phyloP scores from a whole-genome alignment of 2,888 invertebrate species.

The Odontocerum albicorne region DNA sequence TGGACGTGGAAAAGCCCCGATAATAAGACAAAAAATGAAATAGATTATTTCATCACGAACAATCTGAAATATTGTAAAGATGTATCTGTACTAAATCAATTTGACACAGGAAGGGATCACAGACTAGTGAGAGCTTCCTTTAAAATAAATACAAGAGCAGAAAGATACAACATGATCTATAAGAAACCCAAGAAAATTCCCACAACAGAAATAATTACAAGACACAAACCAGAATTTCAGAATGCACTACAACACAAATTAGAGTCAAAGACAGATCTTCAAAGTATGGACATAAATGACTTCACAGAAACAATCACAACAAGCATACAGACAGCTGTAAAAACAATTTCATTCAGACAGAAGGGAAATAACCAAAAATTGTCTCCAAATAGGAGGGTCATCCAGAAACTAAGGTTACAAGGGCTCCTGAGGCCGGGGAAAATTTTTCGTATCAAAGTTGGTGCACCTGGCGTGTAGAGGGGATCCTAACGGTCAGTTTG shows the following conservation, averaged over 20 bases:
- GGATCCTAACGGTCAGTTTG: no score
- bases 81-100: no score
- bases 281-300: neutral
- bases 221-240: neutral
- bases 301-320: neutral
- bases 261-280: neutral
- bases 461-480: no score
- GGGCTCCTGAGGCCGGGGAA: no score
- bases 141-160: neutral
- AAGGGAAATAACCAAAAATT: neutral
- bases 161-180: neutral
- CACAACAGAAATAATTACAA: neutral
- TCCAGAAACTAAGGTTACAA: no score
- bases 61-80: constrained; percentile 1
- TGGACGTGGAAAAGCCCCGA: constrained; percentile 12
- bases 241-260: neutral
- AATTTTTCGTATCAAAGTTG: no score
- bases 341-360: constrained; percentile 3
- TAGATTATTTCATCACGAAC: constrained; percentile 1
- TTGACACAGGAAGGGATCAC: neutral
- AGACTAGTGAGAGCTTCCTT: constrained; percentile 2
- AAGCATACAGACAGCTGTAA: neutral
- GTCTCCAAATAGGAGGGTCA: no score
- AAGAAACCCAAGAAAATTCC: constrained; percentile 1
- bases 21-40: constrained; percentile 5